Evolutionary conservation across 2,888 invertebrate species (phyloP).

Genomic region (Empis livida): DNA sequence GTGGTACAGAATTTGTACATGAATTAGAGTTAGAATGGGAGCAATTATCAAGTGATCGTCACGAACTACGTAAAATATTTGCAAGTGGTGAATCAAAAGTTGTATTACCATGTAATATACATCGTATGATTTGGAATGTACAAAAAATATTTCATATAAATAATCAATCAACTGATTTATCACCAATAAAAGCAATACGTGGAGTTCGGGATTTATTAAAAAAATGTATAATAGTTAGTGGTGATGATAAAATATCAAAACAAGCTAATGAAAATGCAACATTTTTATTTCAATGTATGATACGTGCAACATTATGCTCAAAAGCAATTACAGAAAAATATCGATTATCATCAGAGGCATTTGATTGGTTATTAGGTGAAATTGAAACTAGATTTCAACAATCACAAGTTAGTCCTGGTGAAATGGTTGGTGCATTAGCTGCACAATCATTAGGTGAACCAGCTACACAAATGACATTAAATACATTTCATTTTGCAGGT

Average conservation of each 20-base stretch:
- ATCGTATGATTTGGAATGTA: slow-evolving; percentile 97
- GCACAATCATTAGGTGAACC: slow-evolving; percentile 18
- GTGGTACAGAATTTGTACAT: slow-evolving; percentile 63
- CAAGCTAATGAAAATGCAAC: slow-evolving; percentile 96
- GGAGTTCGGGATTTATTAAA: slow-evolving; percentile 74
- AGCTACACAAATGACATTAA: slow-evolving; percentile 18
- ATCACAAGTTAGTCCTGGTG: slow-evolving; percentile 82
- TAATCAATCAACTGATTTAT: slow-evolving; percentile 76
- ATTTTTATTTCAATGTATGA: slow-evolving; percentile 81
- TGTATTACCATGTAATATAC: slow-evolving; percentile 89
- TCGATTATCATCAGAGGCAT: slow-evolving; percentile 80
- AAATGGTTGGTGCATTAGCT: slow-evolving; percentile 97
- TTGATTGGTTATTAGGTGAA: slow-evolving; percentile 97
- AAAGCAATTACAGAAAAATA: slow-evolving; percentile 90
- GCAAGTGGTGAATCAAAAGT: slow-evolving; percentile 92
- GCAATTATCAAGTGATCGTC: slow-evolving; percentile 71
- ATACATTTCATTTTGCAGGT: slow-evolving; percentile 35
- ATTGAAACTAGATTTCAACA: slow-evolving; percentile 93
- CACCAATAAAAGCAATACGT: slow-evolving; percentile 68
- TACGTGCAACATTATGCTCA: slow-evolving; percentile 83
- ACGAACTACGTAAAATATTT: slow-evolving; percentile 75
- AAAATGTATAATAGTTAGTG: slow-evolving; percentile 79
- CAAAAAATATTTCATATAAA: slow-evolving; percentile 98
- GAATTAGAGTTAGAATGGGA: slow-evolving; percentile 92
- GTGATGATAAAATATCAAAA: slow-evolving; percentile 81